These are phyloP conservation scores for Calidris pygmaea DNA, from an alignment of 2,113 vertebrate genomes.

Conservation along the genomic window DNA sequence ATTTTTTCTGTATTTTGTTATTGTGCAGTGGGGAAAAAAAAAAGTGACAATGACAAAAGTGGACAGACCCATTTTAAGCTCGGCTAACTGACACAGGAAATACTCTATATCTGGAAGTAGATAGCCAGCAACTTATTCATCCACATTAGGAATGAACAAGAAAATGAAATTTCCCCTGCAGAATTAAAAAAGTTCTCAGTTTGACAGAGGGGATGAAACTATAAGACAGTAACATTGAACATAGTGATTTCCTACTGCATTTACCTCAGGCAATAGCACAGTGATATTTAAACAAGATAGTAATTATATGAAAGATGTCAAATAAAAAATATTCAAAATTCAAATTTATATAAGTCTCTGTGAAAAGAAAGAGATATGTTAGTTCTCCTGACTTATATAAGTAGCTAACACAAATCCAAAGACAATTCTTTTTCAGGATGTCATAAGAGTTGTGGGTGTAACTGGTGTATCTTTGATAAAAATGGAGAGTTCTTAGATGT, in stretches of 20 bases:
- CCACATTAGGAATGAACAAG: constrained; percentile 1
- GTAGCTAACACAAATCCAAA: neutral
- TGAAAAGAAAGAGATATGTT: neutral
- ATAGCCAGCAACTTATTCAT: constrained; percentile 22
- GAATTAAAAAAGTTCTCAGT: neutral
- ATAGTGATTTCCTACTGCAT: constrained; percentile 50
- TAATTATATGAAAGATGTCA: constrained; percentile 48
- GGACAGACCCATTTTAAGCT: neutral
- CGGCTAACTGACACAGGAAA: neutral
- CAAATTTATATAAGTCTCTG: constrained; percentile 21
- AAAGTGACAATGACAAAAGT: neutral
- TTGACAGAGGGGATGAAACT: constrained; percentile 14
- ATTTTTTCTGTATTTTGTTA: constrained; percentile 4
- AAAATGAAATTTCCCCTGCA: constrained; percentile 12
- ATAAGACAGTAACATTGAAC: constrained; percentile 8
- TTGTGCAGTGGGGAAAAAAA: neutral
- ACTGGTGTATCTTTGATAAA: neutral
- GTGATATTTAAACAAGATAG: constrained; percentile 50
- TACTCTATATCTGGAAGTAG: neutral
- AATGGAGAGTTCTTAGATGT: neutral
- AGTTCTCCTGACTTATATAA: neutral
- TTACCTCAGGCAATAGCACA: constrained; percentile 38
- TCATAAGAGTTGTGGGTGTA: neutral
- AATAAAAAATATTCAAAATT: constrained; percentile 36
- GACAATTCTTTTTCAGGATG: neutral